Base-by-base conservation (phyloP, 2,888 invertebrate species). In the Zeuzera pyrina region DNA sequence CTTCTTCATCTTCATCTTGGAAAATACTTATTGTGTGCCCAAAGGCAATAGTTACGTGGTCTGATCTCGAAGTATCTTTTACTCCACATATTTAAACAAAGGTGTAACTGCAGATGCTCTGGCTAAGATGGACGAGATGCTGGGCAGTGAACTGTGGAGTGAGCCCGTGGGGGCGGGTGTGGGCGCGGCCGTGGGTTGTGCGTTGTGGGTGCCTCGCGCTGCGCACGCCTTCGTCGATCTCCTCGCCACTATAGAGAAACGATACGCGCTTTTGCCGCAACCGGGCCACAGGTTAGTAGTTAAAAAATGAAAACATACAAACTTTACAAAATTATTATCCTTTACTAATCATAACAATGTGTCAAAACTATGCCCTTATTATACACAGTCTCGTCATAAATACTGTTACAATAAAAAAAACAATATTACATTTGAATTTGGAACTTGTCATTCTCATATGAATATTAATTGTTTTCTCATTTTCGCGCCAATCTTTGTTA, bases 211-310 rank as follows among this genome's bases (percentile, higher is more conserved):
- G 10, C 95, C 96, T 0, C 90, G 93, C 43, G 95, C 94, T 55
- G 94, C 93, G 0, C 96, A 97, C 69, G 91, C 91, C 58, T 95
- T 97, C 65, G 86, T 97, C 38, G 89, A 93, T 0, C 78, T 97
- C 12, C 73, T 97, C 27, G 89, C 90, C 48, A 94, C 95, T 0
- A 94, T 97, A 31, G 94, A 94, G 41, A 94, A 95, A 53, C 86
- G 96, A 39, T 96, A 95, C 57, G 89, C 89, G 46, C 83, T 89
- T 30, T 69, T 96, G 24, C 93, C 94, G 1, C 92, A 93, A 52
- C 93, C 94, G 0, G 93, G 94, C 1, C 94, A 94, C 57, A 87
- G 93, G 85, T 89, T 43, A 47, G 49, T 47, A n/a, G n/a, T n/a
- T n/a, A n/a, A n/a, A n/a, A n/a, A n/a, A n/a, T n/a, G n/a, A n/a